Percentiles rank a stretch among this genome's conserved stretches.
Conservation (phyloP, 1,140 invertebrate genomes). For the Bombus cullumanus region DNA sequence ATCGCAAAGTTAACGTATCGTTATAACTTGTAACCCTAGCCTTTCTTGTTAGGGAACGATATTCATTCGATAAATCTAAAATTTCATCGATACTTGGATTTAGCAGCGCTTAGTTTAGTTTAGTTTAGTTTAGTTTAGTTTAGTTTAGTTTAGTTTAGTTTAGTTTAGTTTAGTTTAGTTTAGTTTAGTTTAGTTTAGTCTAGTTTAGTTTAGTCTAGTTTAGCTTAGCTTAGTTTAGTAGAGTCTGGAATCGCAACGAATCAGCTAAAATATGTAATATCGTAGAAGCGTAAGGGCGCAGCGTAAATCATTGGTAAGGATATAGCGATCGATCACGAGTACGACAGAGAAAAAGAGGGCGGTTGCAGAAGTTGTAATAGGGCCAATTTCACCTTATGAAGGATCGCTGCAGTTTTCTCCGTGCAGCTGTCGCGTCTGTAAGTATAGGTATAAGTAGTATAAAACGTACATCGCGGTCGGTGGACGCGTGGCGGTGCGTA, state of each 20-base stretch:
- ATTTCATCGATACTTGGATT: not conserved
- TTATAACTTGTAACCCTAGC: too few species aligned
- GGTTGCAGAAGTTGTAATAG: not conserved
- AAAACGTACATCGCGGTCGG: not conserved
- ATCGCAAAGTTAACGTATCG: too few species aligned
- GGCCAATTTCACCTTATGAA: slow-evolving; percentile 28
- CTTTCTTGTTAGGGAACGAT: not conserved
- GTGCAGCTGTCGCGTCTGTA: not conserved
- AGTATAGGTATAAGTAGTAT: not conserved
- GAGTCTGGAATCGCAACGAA: not conserved
- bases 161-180: too few species aligned
- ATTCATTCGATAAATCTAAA: not conserved
- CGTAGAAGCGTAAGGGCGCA: not conserved
- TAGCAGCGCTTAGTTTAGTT: too few species aligned
- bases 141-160: too few species aligned
- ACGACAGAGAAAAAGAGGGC: not conserved
- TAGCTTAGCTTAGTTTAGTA: too few species aligned
- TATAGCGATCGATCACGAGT: slow-evolving; percentile 26
- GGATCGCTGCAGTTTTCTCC: not conserved
- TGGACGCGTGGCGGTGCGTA: slow-evolving; percentile 33
- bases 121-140: too few species aligned
- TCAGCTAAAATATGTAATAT: not conserved
- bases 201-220: too few species aligned
- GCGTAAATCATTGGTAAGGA: slow-evolving; percentile 21
- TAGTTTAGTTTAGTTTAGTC: too few species aligned